A percentile compares a stretch with the other conserved stretches of the same genome.
These are phyloP conservation scores for Coregonus suidteri DNA, from an alignment of 2,797 vertebrate genomes.

Conservation along the genomic window DNA sequence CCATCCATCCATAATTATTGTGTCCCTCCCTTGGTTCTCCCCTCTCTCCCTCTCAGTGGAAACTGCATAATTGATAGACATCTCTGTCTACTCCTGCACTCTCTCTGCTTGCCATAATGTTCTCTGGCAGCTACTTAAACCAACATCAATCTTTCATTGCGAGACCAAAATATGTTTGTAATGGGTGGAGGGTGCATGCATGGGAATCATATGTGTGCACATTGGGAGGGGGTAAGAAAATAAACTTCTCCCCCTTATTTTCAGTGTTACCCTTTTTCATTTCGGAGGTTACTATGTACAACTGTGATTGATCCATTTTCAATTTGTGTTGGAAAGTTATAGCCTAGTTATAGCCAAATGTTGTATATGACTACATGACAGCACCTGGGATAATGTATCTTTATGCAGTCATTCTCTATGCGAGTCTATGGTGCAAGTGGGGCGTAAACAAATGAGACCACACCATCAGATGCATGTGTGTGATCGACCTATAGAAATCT, in stretches of 20 bases:
- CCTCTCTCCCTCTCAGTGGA: constrained; percentile 42
- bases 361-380: not conserved
- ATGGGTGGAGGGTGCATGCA: not conserved
- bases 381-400: not conserved
- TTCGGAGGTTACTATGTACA: not conserved
- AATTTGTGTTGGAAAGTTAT: not conserved
- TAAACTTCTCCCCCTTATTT: constrained; percentile 55
- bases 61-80: constrained; percentile 81
- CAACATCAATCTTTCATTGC: constrained; percentile 77
- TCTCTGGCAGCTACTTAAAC: constrained; percentile 76
- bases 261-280: constrained; percentile 17
- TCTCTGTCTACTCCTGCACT: constrained; percentile 71
- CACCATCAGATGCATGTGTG: constrained; percentile 30
- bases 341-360: not conserved
- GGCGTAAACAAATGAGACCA: not conserved
- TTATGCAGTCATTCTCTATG: not conserved
- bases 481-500: constrained; percentile 49
- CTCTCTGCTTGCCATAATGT: constrained; percentile 20
- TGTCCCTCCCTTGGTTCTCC: not conserved
- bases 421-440: not conserved
- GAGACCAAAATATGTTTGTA: not conserved
- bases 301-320: not conserved
- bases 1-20: too few relatives aligned
- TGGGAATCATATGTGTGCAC: constrained; percentile 21
- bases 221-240: constrained; percentile 48